These are phyloP conservation scores for Elegia similella DNA, from an alignment of 2,888 invertebrate species.

Conservation along the genomic window DNA sequence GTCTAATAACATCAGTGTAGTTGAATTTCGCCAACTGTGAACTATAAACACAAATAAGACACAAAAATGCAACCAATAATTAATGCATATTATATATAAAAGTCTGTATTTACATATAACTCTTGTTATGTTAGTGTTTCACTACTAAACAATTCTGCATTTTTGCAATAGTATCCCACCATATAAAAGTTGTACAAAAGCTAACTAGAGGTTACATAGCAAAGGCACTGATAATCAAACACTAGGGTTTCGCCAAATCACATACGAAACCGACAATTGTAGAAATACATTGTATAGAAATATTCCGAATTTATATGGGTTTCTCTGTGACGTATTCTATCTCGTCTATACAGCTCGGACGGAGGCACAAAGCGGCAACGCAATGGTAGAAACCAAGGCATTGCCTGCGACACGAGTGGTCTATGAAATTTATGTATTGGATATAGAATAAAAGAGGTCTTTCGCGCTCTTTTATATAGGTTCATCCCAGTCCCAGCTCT, in stretches of 20 bases:
- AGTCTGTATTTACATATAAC: slow-evolving; percentile 64
- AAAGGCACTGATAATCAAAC: slow-evolving; percentile 12
- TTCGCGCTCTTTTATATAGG: no score
- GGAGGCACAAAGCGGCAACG: no score
- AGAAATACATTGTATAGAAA: no score
- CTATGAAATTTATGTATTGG: no score
- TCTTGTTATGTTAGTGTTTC: slow-evolving; percentile 22
- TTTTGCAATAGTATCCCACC: slow-evolving; percentile 14
- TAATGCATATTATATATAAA: slow-evolving; percentile 45
- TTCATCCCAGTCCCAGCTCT: no score
- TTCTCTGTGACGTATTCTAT: no score
- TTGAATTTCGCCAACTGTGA: slow-evolving; percentile 3
- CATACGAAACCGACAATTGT: no score
- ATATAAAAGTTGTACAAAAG: slow-evolving; percentile 17
- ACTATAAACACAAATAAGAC: slow-evolving; percentile 23
- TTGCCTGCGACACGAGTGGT: no score
- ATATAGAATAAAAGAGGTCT: no score
- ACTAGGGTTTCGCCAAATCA: background rate
- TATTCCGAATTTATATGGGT: no score
- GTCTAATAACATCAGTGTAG: background rate
- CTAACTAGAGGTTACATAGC: slow-evolving; percentile 10
- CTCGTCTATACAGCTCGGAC: no score
- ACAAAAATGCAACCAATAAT: slow-evolving; percentile 52
- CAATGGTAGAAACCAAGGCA: no score
- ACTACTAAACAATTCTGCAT: slow-evolving; percentile 13